Evolutionary conservation across 1,140 invertebrate genomes (phyloP).

Genomic region (Scaptomyza hsui): DNA sequence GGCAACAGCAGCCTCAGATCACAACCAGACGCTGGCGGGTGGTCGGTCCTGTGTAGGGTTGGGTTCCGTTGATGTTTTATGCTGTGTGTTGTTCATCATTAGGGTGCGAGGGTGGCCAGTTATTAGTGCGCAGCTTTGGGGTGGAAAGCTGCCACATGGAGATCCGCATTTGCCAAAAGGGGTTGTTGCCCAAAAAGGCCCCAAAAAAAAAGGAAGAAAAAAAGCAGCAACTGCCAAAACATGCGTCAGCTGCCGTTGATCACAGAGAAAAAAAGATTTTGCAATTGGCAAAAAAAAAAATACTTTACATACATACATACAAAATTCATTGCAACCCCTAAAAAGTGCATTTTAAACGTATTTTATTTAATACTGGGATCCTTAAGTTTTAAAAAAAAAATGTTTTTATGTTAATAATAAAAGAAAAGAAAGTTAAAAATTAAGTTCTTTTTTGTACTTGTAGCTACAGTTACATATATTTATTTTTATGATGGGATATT

Average conservation of each 20-base stretch:
- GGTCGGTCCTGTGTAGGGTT: conserved; percentile 32
- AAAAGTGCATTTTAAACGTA: conserved; percentile 14
- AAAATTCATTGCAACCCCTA: conserved; percentile 57
- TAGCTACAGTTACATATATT: too few relatives aligned
- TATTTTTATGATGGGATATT: too few relatives aligned
- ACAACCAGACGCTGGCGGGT: conserved; percentile 40
- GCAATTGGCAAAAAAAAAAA: conserved; percentile 49
- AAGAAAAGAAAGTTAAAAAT: too few relatives aligned
- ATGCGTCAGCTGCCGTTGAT: conserved; percentile 62
- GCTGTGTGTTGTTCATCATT: conserved; percentile 15
- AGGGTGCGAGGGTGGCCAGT: conserved; percentile 49
- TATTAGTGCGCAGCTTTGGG: conserved; percentile 32
- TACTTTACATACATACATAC: neutral
- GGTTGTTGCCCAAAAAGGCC: conserved; percentile 48
- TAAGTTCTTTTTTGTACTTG: too few relatives aligned
- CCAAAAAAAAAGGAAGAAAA: conserved; percentile 17
- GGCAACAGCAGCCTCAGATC: conserved; percentile 39
- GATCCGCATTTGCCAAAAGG: conserved; percentile 50
- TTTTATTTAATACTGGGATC: neutral
- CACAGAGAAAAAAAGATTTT: conserved; percentile 43
- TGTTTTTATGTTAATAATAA: too few relatives aligned
- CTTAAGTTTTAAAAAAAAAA: too few relatives aligned
- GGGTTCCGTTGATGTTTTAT: neutral
- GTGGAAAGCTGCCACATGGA: conserved; percentile 58
- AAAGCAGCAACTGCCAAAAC: neutral